A percentile compares a stretch with the other conserved stretches of the same genome.
These are phyloP conservation scores for Drosophila paranaensis DNA, from an alignment of 2,888 invertebrate species.

Conservation along the genomic window DNA sequence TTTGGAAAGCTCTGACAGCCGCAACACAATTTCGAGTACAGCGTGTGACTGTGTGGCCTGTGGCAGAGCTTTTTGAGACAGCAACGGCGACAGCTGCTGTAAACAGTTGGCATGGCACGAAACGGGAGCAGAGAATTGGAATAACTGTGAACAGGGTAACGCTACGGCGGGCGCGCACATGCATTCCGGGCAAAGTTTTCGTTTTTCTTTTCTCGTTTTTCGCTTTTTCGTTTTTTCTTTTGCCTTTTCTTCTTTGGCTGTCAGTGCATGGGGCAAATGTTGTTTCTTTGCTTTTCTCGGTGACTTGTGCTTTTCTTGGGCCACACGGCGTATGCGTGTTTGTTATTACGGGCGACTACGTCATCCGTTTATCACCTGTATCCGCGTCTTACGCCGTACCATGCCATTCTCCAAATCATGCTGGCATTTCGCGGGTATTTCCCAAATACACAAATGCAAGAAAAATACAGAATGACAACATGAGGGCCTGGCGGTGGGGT, in stretches of 20 bases:
- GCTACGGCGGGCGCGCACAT: slow-evolving; percentile 15
- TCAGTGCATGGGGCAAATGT: slow-evolving; percentile 60
- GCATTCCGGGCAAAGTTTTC: slow-evolving; percentile 38
- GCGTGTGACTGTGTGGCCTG: slow-evolving; percentile 31
- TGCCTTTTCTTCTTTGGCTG: slow-evolving; percentile 8
- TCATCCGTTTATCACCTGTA: slow-evolving; percentile 68
- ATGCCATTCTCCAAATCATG: slow-evolving; percentile 57
- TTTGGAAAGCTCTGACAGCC: slow-evolving; percentile 56
- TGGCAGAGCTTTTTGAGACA: slow-evolving; percentile 39
- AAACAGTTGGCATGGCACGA: slow-evolving; percentile 43
- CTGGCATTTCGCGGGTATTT: slow-evolving; percentile 72
- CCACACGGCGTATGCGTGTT: slow-evolving; percentile 75
- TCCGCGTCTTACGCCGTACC: slow-evolving; percentile 12
- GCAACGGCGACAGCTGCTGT: slow-evolving; percentile 64
- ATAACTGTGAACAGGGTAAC: slow-evolving; percentile 16
- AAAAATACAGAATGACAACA: slow-evolving; percentile 22
- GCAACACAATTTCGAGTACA: slow-evolving; percentile 70
- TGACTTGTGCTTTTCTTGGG: slow-evolving; percentile 47
- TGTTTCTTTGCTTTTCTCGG: slow-evolving; percentile 29
- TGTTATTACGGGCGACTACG: slow-evolving; percentile 67
- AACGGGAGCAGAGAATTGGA: slow-evolving; percentile 1
- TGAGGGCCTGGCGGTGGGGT: not conserved
- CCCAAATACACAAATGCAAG: slow-evolving; percentile 52
- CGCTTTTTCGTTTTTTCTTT: no score
- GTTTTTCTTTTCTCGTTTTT: not conserved